phyloP scores from a whole-genome alignment of 2,797 vertebrate genomes.

The Bovichtus diacanthus region DNA sequence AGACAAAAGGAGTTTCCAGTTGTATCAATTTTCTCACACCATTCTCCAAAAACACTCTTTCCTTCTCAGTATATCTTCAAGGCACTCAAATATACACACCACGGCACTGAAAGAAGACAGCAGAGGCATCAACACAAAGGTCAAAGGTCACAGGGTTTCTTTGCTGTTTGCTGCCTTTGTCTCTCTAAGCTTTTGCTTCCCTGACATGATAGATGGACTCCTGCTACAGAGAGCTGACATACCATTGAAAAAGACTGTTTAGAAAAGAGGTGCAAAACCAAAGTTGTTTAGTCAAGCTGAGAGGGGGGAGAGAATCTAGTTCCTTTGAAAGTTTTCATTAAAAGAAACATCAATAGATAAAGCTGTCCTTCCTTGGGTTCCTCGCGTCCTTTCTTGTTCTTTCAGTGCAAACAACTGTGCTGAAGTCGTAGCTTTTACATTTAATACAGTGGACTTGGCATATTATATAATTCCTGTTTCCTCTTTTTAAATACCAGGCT shows the following conservation, averaged over 20 bases:
- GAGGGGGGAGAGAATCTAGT: not conserved
- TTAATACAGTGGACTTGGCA: constrained; percentile 9
- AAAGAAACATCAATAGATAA: constrained; percentile 3
- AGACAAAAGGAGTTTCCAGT: not conserved
- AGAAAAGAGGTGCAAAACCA: constrained; percentile 19
- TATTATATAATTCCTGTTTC: constrained; percentile 1
- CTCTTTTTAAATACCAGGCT: constrained; percentile 3
- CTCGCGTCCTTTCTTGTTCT: not conserved
- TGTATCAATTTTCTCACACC: not conserved
- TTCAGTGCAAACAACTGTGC: not conserved
- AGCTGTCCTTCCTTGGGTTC: not conserved
- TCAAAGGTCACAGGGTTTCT: constrained; percentile 38
- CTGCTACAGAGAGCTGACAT: constrained; percentile 12
- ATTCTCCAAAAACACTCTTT: not conserved
- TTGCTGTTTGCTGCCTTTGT: constrained; percentile 46
- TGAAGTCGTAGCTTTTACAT: not conserved
- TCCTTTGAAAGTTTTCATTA: constrained; percentile 14
- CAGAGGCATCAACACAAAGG: constrained; percentile 1
- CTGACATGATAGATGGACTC: constrained; percentile 56
- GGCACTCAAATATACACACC: not conserved
- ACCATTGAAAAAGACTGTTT: constrained; percentile 10
- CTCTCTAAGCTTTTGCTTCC: constrained; percentile 13
- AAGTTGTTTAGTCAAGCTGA: constrained; percentile 27
- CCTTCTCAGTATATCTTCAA: not conserved
- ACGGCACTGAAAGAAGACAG: constrained; percentile 1